Evolutionary conservation across 2,797 vertebrate species (phyloP).

Genomic region (Potorous gilbertii): DNA sequence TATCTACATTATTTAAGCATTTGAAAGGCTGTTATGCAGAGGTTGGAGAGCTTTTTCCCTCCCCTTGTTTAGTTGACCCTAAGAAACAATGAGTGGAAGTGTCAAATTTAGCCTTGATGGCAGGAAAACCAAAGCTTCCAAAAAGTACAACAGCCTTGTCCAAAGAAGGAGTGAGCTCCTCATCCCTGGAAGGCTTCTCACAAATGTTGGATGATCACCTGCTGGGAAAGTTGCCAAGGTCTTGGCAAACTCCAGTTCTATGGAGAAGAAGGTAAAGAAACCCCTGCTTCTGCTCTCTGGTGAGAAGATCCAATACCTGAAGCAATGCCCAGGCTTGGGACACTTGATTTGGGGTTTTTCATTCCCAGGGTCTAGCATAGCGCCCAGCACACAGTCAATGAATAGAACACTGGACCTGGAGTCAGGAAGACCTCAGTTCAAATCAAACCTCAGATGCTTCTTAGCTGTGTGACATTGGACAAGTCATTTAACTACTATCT

Average conservation of each 20-base stretch:
- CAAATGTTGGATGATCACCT: neutral
- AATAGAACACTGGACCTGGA: neutral
- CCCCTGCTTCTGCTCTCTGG: neutral
- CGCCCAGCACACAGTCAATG: neutral
- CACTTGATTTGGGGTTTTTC: neutral
- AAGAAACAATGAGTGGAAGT: neutral
- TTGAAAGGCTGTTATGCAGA: neutral
- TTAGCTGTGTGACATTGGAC: neutral
- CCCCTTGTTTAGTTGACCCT: neutral
- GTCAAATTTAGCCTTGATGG: neutral
- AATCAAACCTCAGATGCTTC: no score
- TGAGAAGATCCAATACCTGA: neutral
- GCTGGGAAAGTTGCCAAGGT: neutral
- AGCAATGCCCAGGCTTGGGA: neutral
- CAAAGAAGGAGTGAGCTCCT: neutral
- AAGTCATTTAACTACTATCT: neutral
- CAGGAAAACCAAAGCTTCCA: neutral
- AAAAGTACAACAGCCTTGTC: neutral
- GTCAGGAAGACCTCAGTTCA: neutral
- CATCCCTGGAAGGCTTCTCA: neutral
- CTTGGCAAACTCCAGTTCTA: neutral
- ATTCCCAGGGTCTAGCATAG: neutral
- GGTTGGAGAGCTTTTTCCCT: neutral
- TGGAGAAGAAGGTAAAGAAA: neutral
- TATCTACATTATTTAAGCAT: neutral